phyloP scores from a whole-genome alignment of 2,113 vertebrate genomes.

The Ia io region DNA sequence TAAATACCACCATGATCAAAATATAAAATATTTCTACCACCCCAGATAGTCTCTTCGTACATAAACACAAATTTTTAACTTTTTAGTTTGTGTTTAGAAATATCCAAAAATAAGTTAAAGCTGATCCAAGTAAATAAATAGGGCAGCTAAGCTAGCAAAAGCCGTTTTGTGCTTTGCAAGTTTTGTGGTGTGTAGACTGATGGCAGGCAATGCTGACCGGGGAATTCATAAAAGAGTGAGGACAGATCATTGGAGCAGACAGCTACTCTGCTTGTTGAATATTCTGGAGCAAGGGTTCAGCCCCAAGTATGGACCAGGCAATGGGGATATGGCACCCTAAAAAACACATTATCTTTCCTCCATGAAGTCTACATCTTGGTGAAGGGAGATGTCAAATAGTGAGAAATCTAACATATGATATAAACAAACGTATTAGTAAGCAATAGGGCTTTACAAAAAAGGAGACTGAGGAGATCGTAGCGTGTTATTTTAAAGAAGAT shows the following conservation, averaged over 20 bases:
- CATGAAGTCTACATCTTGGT: background rate
- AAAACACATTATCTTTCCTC: background rate
- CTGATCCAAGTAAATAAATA: background rate
- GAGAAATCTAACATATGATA: background rate
- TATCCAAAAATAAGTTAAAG: background rate
- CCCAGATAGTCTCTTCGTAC: background rate
- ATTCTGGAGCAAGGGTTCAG: background rate
- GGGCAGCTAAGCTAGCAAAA: background rate
- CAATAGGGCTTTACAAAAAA: background rate
- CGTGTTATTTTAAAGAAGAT: background rate
- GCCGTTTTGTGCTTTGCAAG: background rate
- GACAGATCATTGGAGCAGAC: background rate
- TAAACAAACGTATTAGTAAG: background rate
- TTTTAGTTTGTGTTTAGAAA: slow-evolving; percentile 34
- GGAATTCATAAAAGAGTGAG: background rate
- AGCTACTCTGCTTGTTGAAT: background rate
- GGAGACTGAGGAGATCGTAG: background rate
- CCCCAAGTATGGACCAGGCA: background rate
- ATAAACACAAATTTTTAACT: background rate
- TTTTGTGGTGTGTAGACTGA: background rate
- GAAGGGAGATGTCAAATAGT: background rate
- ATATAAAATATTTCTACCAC: background rate
- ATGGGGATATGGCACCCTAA: background rate
- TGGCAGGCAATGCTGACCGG: background rate
- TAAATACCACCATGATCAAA: slow-evolving; percentile 11